phyloP scores from a whole-genome alignment of 2,888 invertebrate genomes.

The Drosophila anomelani region DNA sequence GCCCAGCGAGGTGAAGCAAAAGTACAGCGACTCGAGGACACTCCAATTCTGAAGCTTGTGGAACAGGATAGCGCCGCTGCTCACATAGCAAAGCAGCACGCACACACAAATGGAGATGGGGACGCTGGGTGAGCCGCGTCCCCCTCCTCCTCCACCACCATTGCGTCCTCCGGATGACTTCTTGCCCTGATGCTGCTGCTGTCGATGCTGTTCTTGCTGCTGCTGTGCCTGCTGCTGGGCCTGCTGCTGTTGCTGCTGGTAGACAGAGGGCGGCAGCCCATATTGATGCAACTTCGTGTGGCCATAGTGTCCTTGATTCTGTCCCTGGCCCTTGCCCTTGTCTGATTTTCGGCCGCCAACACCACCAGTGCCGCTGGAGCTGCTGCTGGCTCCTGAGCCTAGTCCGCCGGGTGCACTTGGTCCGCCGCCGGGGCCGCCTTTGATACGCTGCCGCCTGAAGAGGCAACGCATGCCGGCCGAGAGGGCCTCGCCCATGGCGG shows the following conservation, averaged over 20 bases:
- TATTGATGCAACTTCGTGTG: conserved; percentile 48
- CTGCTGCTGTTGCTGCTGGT: conserved; percentile 65
- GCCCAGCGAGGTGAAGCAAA: conserved; percentile 91
- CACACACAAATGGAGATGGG: conserved; percentile 94
- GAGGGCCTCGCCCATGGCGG: conserved; percentile 93
- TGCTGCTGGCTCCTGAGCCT: conserved; percentile 65
- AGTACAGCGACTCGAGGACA: conserved; percentile 93
- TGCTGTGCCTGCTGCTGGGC: conserved; percentile 46
- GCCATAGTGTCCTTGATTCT: conserved; percentile 48
- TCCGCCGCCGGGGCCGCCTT: conserved; percentile 67
- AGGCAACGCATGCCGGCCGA: conserved; percentile 91
- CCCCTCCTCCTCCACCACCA: not conserved
- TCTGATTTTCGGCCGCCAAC: conserved; percentile 59
- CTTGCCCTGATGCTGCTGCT: conserved; percentile 35
- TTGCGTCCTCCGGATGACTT: conserved; percentile 22
- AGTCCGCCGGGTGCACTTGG: conserved; percentile 36
- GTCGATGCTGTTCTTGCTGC: conserved; percentile 42
- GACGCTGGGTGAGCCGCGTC: conserved; percentile 86
- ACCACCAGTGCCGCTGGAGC: conserved; percentile 54
- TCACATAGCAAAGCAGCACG: conserved; percentile 94
- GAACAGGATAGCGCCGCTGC: conserved; percentile 95
- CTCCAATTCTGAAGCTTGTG: conserved; percentile 96
- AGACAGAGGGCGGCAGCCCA: conserved; percentile 68
- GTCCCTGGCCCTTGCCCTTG: conserved; percentile 52
- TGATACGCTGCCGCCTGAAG: conserved; percentile 86